These are phyloP conservation scores for Aselliscus stoliczkanus DNA, from an alignment of 2,797 vertebrate species.

Conservation along the genomic window DNA sequence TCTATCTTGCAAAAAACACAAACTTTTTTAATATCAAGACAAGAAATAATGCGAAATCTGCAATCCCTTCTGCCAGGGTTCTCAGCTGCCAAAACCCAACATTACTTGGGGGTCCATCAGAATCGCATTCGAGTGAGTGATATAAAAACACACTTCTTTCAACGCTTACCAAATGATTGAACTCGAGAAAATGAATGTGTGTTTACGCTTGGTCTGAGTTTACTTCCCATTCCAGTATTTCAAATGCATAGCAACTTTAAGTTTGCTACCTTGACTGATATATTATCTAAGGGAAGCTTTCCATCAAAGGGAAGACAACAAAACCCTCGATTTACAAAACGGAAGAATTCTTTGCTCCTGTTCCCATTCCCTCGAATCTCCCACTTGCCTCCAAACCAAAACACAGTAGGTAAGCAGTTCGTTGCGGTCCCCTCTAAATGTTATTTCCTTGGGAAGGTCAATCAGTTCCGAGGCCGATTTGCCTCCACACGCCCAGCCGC, in stretches of 20 bases:
- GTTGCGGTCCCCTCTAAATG: slow-evolving; percentile 61
- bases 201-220: slow-evolving; percentile 59
- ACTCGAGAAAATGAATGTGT: slow-evolving; percentile 11
- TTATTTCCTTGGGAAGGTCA: slow-evolving; percentile 74
- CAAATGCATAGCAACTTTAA: slow-evolving; percentile 70
- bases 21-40: slow-evolving; percentile 26
- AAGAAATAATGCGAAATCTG: slow-evolving; percentile 1
- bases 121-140: not conserved
- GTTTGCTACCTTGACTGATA: slow-evolving; percentile 46
- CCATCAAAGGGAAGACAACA: not conserved
- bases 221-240: slow-evolving; percentile 56
- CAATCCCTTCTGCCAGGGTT: slow-evolving; percentile 31
- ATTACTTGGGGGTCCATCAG: slow-evolving; percentile 60
- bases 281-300: not conserved
- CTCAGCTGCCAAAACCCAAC: slow-evolving; percentile 68
- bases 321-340: slow-evolving; percentile 71
- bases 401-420: slow-evolving; percentile 64
- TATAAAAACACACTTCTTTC: not conserved
- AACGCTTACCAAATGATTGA: slow-evolving; percentile 53
- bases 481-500: slow-evolving; percentile 41
- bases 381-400: not conserved
- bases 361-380: not conserved
- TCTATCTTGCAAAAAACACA: slow-evolving; percentile 52
- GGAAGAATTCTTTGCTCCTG: slow-evolving; percentile 27
- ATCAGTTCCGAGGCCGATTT: slow-evolving; percentile 34